phyloP scores from a whole-genome alignment of 2,797 vertebrate species.

The Pseudomugil tenellus region DNA sequence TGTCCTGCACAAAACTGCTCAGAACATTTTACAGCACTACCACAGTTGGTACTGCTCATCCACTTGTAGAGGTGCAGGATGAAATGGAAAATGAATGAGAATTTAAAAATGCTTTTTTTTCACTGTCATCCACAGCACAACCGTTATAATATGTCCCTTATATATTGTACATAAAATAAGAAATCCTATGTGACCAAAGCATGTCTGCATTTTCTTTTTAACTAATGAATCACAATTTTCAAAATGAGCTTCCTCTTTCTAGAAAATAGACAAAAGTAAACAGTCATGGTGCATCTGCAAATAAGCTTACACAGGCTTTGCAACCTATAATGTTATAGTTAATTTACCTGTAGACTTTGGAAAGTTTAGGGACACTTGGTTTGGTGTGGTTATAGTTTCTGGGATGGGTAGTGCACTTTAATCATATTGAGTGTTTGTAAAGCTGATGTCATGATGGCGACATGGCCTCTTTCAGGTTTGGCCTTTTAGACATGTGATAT shows the following conservation, averaged over 20 bases:
- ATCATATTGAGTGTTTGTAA: slow-evolving; percentile 41
- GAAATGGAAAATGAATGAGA: no score
- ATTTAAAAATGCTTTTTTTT: no score
- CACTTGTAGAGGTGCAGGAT: no score
- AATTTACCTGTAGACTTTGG: slow-evolving; percentile 58
- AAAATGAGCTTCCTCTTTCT: not conserved
- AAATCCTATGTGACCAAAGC: not conserved
- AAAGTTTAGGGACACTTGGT: slow-evolving; percentile 21
- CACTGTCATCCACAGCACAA: no score
- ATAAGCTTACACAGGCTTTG: not conserved
- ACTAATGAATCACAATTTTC: not conserved
- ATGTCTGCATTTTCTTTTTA: not conserved
- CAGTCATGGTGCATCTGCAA: not conserved
- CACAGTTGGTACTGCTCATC: no score
- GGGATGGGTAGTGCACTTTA: slow-evolving; percentile 44
- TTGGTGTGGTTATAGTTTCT: slow-evolving; percentile 11
- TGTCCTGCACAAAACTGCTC: not conserved
- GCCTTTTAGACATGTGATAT: not conserved
- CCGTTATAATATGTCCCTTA: not conserved
- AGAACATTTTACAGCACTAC: not conserved
- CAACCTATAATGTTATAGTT: slow-evolving; percentile 1
- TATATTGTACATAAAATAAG: not conserved
- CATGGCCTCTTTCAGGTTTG: slow-evolving; percentile 32
- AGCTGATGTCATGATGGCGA: slow-evolving; percentile 21
- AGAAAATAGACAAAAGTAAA: not conserved